Base-by-base conservation (phyloP, 2,888 invertebrate species). In the Synergus itoensis region DNA sequence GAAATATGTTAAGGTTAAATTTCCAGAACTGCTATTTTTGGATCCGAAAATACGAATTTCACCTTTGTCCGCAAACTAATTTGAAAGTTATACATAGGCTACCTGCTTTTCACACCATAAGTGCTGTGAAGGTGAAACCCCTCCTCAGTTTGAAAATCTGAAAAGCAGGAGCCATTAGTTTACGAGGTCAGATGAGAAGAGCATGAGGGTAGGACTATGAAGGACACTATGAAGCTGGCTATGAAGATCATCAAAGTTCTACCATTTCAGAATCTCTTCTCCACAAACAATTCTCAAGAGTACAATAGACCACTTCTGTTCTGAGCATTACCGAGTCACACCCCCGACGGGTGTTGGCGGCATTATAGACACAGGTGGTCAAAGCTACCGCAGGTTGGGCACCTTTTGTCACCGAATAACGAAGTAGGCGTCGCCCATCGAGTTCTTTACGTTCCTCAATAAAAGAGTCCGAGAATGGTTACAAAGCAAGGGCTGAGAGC, bases 381-480 rank as follows among this genome's bases (percentile, higher is more conserved):
- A 81, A 82, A 84, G 81, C 82, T 84, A 80, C 84, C 81, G 84
- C 82, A 79, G 76, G 63, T 73, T 80, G 78, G 80, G 79, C 78
- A 64, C 81, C 86, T 83, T 87, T 88, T 89, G 87, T 89, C 88
- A 85, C 86, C 78, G 87, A 82, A 86, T 83, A 87, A 88, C 84
- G 85, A 87, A 88, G 78, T 78, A 84, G 87, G 85, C 85, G 87
- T 87, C 81, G 43, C 79, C 69, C 77, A 78, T 41, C 78, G 76
- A 73, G 60, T 80, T 62, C 80, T 78, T 81, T 77, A 81, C 76
- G 81, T 86, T 77, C 84, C 79, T 65, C 65, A 79, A 86, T 84
- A 83, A 83, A 84, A 82, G 78, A 64, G 78, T 79, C 65, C 60
- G 78, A 77, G 77, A 80, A 80, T 77, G 76, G 73, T 60, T 65